Evolutionary conservation across 2,888 invertebrate genomes (phyloP).

Genomic region (Tachina fera): DNA sequence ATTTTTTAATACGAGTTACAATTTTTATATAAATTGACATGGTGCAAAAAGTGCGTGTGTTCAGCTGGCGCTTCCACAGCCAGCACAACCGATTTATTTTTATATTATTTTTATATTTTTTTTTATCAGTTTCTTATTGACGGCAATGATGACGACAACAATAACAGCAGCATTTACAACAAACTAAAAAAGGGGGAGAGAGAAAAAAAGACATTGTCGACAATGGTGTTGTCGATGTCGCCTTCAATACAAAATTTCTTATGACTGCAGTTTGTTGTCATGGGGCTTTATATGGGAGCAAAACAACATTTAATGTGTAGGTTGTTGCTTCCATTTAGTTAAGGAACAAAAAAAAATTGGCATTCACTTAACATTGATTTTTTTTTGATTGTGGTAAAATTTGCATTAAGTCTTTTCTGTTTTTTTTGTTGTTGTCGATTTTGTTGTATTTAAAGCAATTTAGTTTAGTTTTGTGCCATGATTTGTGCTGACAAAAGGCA

Average conservation of each 20-base stretch:
- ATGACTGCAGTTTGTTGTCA: conserved; percentile 48
- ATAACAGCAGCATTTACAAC: neutral
- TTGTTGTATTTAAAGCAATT: conserved; percentile 50
- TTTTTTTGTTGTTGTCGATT: neutral
- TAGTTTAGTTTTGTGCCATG: conserved; percentile 56
- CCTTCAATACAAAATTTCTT: conserved; percentile 60
- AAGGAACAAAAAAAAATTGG: conserved; percentile 49
- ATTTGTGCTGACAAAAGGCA: conserved; percentile 62
- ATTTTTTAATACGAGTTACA: conserved; percentile 50
- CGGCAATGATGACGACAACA: conserved; percentile 31
- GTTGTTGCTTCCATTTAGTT: conserved; percentile 68
- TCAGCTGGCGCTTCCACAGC: conserved; percentile 64
- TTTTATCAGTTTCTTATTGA: conserved; percentile 30
- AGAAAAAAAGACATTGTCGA: conserved; percentile 17
- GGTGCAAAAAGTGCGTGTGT: conserved; percentile 69
- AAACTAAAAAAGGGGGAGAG: neutral
- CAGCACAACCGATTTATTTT: conserved; percentile 33
- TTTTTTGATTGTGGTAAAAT: conserved; percentile 26
- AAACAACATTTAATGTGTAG: conserved; percentile 66
- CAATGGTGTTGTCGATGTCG: conserved; percentile 68
- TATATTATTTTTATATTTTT: conserved; percentile 7
- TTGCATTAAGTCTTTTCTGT: conserved; percentile 39
- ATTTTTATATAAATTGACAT: conserved; percentile 67
- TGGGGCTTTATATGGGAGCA: conserved; percentile 49
- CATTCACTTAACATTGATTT: conserved; percentile 66